Base-by-base conservation (phyloP, 1,140 invertebrate genomes). In the Dreissena rostriformis region DNA sequence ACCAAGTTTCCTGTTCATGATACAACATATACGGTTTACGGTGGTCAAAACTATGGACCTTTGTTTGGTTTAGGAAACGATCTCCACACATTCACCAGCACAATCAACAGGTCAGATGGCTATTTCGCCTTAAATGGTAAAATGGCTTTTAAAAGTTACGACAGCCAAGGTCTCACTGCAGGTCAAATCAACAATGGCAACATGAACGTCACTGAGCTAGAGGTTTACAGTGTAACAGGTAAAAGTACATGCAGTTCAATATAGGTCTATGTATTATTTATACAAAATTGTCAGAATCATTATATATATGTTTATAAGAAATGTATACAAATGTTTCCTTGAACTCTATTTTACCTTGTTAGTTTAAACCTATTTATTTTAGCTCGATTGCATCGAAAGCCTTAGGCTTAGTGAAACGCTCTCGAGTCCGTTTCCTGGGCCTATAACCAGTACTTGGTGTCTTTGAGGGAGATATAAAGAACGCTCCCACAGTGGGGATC, bases 151-250 rank as follows among this genome's bases (percentile, higher is more conserved):
- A n/a, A 29, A n/a, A 70, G n/a, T 17, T 85, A 85, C 51, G 55
- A 75, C 29, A 75, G 22, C 22, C 17, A 39, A 6, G 76, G 77
- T n/a, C n/a, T 52, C 10, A 24, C 61, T 10, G 49, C 15, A 11
- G 53, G 53, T 39, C 26, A 66, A 14, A 71, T 84, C 15, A 73
- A 68, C 22, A 79, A 79, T 51, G 51, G 39, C 55, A 79, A 68
- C 51, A 70, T 73, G 52, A 74, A 73, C 29, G 76, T 70, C 24
- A 66, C 51, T 8, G 82, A 84, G 22, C 53, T 84, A 1, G 82
- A 84, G 65, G 75, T 84, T 12, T 84, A 84, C 51, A 61, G 67
- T 24, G 82, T 84, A 17, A 22, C n/a, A 65, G 82, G 82, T 84
- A 74, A 70, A 39, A 2, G 39, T 39, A 8, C 8, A 39, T 39